phyloP scores from a whole-genome alignment of 2,113 vertebrate species.

The Steatornis caripensis region DNA sequence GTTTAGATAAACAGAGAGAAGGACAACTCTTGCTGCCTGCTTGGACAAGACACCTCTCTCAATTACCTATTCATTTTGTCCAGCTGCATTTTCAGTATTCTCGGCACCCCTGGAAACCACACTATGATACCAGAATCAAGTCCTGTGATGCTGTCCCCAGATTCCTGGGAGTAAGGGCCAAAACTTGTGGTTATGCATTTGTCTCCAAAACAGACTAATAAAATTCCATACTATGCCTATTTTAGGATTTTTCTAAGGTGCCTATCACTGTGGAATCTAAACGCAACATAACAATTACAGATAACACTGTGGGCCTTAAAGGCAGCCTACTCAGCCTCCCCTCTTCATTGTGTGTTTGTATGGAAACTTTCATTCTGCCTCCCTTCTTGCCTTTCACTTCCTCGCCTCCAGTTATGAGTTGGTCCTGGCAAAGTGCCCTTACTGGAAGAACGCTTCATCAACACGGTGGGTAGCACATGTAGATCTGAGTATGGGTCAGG shows the following conservation, averaged over 20 bases:
- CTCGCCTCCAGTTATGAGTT: neutral
- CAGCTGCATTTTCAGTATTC: neutral
- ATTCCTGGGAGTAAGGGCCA: neutral
- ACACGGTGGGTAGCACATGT: neutral
- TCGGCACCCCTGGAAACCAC: neutral
- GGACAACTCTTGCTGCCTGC: neutral
- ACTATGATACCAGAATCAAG: neutral
- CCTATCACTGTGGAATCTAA: neutral
- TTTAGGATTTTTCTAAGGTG: slow-evolving; percentile 1
- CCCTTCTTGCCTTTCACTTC: slow-evolving; percentile 28
- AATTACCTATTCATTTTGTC: neutral
- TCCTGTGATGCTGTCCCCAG: neutral
- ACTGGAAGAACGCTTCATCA: neutral
- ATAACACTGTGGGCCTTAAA: neutral
- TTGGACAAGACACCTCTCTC: neutral
- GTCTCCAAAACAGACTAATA: neutral
- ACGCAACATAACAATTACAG: neutral
- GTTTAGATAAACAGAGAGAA: neutral
- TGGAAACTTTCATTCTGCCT: slow-evolving; percentile 19
- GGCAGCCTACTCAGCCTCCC: neutral
- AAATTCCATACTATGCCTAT: neutral
- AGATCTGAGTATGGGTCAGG: neutral
- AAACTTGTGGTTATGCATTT: neutral
- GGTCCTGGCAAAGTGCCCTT: neutral
- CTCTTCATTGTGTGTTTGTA: neutral